Evolutionary conservation across 2,888 invertebrate genomes (phyloP).

Genomic region (Drosophila limbata): DNA sequence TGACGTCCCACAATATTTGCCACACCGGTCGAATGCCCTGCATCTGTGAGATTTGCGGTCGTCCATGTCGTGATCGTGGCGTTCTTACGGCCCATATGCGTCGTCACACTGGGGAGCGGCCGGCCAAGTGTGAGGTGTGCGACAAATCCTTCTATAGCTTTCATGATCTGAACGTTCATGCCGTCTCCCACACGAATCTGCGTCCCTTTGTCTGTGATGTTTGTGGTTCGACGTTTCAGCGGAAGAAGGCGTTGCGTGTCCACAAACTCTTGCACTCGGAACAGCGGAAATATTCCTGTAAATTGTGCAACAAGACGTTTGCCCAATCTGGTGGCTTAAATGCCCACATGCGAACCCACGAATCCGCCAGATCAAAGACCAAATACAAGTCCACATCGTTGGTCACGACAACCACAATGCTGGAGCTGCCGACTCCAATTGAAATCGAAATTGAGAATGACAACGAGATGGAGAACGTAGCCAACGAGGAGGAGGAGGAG

Average conservation of each 20-base stretch:
- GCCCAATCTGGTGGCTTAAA: constrained; percentile 83
- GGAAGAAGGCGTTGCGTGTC: constrained; percentile 83
- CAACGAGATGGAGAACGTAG: background rate
- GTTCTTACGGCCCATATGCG: constrained; percentile 83
- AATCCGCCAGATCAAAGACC: constrained; percentile 31
- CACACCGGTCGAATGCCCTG: constrained; percentile 80
- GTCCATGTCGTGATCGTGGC: constrained; percentile 80
- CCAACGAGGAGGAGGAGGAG: constrained; percentile 1
- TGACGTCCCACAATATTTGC: constrained; percentile 79
- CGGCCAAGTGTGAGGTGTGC: constrained; percentile 80
- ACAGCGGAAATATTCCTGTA: constrained; percentile 80
- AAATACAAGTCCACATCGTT: constrained; percentile 19
- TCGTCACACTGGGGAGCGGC: constrained; percentile 79
- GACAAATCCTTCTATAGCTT: constrained; percentile 81
- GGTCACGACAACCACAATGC: background rate
- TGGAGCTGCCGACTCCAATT: background rate
- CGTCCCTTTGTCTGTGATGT: constrained; percentile 78
- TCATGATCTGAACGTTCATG: constrained; percentile 83
- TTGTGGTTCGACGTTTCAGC: constrained; percentile 82
- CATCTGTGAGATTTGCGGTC: constrained; percentile 81
- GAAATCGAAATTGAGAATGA: background rate
- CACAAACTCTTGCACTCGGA: constrained; percentile 81
- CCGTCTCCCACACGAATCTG: constrained; percentile 80
- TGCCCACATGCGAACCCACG: constrained; percentile 82
- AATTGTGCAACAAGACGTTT: constrained; percentile 81